These are phyloP conservation scores for Gambelia wislizenii DNA, from an alignment of 2,797 vertebrate genomes.

Conservation along the genomic window DNA sequence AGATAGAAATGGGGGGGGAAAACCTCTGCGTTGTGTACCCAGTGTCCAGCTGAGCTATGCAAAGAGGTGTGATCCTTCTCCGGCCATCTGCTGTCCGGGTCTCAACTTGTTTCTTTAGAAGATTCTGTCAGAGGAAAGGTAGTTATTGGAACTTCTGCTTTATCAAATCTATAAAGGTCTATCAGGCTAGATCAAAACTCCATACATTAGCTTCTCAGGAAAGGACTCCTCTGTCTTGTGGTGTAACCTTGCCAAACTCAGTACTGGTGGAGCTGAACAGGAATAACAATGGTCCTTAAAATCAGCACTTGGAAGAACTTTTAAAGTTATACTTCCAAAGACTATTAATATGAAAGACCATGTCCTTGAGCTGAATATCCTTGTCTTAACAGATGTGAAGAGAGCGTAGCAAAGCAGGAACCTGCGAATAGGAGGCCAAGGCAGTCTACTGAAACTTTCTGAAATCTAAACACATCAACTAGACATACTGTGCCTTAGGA, in stretches of 20 bases:
- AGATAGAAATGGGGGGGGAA: neutral
- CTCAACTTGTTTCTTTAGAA: slow-evolving; percentile 98
- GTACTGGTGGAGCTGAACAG: neutral
- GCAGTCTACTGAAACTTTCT: neutral
- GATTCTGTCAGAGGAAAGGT: slow-evolving; percentile 83
- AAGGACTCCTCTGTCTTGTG: too few relatives aligned
- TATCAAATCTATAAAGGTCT: neutral
- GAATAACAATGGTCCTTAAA: neutral
- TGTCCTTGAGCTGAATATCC: neutral
- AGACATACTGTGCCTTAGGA: too few relatives aligned
- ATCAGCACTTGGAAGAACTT: neutral
- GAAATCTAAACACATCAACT: neutral
- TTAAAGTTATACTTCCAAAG: neutral
- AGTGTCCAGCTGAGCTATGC: slow-evolving; percentile 98
- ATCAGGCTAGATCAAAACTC: neutral
- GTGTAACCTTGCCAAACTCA: neutral
- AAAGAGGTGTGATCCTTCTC: slow-evolving; percentile 95
- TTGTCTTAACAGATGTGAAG: neutral
- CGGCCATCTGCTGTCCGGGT: slow-evolving; percentile 95
- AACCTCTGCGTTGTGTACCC: slow-evolving; percentile 80
- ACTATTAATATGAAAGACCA: neutral
- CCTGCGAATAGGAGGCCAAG: neutral
- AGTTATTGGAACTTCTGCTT: neutral
- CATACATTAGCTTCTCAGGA: neutral
- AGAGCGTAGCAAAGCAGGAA: neutral